A percentile compares a stretch with the other conserved stretches of the same genome.
These are phyloP conservation scores for Procavia capensis DNA, from an alignment of 2,113 vertebrate genomes.

Conservation along the genomic window DNA sequence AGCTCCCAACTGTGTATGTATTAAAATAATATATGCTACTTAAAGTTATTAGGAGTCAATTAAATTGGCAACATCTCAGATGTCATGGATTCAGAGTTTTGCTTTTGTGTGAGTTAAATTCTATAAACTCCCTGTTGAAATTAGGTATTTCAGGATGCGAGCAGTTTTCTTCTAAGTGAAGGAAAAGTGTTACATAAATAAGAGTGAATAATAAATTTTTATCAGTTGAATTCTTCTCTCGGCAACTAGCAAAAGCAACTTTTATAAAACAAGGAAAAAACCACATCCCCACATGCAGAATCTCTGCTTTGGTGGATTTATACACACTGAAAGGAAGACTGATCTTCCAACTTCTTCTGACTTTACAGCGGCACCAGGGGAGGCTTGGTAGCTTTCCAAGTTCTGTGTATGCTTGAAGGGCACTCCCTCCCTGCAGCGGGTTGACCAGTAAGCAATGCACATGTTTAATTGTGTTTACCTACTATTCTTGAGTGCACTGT, in stretches of 20 bases:
- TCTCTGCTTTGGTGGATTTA: not conserved
- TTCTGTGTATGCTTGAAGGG: not conserved
- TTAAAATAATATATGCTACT: constrained; percentile 69
- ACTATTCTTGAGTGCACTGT: no score
- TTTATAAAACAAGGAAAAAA: not conserved
- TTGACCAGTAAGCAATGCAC: no score
- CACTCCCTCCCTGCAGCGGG: no score
- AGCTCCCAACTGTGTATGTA: constrained; percentile 55
- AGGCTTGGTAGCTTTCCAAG: not conserved
- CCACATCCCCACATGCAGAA: not conserved
- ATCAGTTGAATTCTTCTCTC: not conserved
- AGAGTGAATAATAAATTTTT: not conserved
- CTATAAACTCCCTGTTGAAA: constrained; percentile 31
- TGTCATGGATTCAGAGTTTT: constrained; percentile 49
- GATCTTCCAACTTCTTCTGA: not conserved
- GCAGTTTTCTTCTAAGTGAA: constrained; percentile 3
- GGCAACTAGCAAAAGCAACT: not conserved
- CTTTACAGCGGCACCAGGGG: not conserved
- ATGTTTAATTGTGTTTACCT: no score
- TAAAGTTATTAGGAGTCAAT: constrained; percentile 63
- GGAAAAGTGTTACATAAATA: not conserved
- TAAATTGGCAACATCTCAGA: constrained; percentile 51
- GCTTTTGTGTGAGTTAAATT: constrained; percentile 54
- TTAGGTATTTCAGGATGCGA: not conserved
- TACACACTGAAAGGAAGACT: not conserved